Base-by-base conservation (phyloP, 2,888 invertebrate genomes). In the Leptarthrus brevirostris region DNA sequence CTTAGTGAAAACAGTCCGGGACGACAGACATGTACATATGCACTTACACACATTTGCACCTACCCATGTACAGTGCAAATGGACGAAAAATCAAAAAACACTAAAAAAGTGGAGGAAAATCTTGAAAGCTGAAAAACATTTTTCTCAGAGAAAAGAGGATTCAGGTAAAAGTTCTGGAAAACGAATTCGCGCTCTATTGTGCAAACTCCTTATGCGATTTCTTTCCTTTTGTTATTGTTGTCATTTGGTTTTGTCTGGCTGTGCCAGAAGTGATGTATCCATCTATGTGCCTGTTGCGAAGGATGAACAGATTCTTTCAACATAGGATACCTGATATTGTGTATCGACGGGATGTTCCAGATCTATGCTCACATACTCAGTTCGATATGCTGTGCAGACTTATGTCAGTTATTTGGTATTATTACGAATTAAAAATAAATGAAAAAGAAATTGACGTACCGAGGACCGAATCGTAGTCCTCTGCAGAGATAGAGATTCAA, bases 371-470 rank as follows among this genome's bases (percentile, higher is more conserved):
- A 16, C 22, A 26, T 56, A 56, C 56, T 24, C 24, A 30, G 6
- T n/a, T 26, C 5, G 56, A 3, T 16, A 30, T 26, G 8, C 56
- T 56, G 14, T 30, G 16, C 34, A 14, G n/a, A 56, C 34, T 30
- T 56, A 56, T 54, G 24, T 22, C 54, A 24, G 16, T 30, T 22
- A 56, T 30, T 56, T 24, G 56, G 56, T 26, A 56, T 56, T 56
- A 30, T 56, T n/a, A 30, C n/a, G 56, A 26, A 56, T 56, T 56
- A 56, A 56, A 56, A 56, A 26, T 56, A 56, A 56, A 56, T 56
- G 26, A 30, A 56, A 56, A 56, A n/a, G n/a, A n/a, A n/a, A n/a
- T n/a, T n/a, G n/a, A n/a, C n/a, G n/a, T n/a, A n/a, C n/a, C n/a
- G n/a, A n/a, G n/a, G n/a, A n/a, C n/a, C n/a, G n/a, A n/a, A n/a